Percentiles rank a stretch among this genome's conserved stretches.
phyloP scores from a whole-genome alignment of 2,888 invertebrate genomes.

The Ophion ellenae region DNA sequence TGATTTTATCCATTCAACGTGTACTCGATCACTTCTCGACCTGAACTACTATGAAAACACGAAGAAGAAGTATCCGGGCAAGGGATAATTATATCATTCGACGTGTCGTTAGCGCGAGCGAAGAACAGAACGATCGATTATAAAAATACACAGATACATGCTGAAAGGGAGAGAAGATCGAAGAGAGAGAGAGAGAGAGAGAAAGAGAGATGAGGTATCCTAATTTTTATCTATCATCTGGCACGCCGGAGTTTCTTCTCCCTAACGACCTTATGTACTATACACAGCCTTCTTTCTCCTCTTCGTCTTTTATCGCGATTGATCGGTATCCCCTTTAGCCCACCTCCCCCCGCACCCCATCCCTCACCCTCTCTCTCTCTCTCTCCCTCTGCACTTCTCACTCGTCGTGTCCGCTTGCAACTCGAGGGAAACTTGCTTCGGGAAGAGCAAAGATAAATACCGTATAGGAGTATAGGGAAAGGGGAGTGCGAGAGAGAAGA shows the following conservation, averaged over 20 bases:
- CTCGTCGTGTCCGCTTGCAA: slow-evolving; percentile 46
- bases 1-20: slow-evolving; percentile 30
- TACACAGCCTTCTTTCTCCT: slow-evolving; percentile 56
- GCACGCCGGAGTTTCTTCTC: slow-evolving; percentile 59
- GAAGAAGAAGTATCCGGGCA: slow-evolving; percentile 30
- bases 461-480: slow-evolving; percentile 59
- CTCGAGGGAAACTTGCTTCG: slow-evolving; percentile 58
- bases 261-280: slow-evolving; percentile 64
- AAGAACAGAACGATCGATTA: slow-evolving; percentile 63
- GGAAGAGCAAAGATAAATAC: slow-evolving; percentile 58
- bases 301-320: slow-evolving; percentile 61
- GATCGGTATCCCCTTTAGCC: slow-evolving; percentile 64
- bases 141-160: slow-evolving; percentile 50
- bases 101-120: slow-evolving; percentile 65
- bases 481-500: slow-evolving; percentile 32
- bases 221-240: slow-evolving; percentile 67
- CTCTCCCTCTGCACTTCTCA: neutral
- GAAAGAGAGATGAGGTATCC: slow-evolving; percentile 57
- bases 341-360: slow-evolving; percentile 15
- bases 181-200: neutral
- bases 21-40: slow-evolving; percentile 28
- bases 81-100: slow-evolving; percentile 64
- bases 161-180: neutral
- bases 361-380: slow-evolving; percentile 23
- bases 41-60: neutral